These are phyloP conservation scores for Tragelaphus scriptus DNA, from an alignment of 2,113 vertebrate genomes.

Conservation along the genomic window DNA sequence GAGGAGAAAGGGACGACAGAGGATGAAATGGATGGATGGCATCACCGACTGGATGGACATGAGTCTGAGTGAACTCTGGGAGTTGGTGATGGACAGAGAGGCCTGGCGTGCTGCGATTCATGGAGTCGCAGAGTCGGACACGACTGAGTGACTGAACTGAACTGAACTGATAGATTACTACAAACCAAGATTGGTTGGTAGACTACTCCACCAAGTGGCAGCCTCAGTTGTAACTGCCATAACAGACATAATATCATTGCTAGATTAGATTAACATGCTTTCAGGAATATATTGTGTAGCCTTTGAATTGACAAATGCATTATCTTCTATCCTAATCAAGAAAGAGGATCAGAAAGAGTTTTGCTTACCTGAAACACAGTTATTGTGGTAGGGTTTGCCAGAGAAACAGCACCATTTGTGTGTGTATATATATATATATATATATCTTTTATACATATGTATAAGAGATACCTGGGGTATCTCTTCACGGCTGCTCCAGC, in stretches of 20 bases:
- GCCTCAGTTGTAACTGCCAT: neutral
- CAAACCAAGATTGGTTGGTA: neutral
- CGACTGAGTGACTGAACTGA: too few relatives aligned
- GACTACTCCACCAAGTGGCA: neutral
- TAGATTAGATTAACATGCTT: neutral
- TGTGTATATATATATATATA: neutral
- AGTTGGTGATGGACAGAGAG: too few relatives aligned
- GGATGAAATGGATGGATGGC: too few relatives aligned
- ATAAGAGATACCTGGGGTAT: too few relatives aligned
- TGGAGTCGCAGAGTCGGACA: too few relatives aligned
- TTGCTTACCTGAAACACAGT: neutral
- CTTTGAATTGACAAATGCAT: neutral
- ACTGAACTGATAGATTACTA: too few relatives aligned
- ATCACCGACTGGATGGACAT: accelerated
- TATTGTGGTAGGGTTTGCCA: neutral
- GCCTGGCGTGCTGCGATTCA: accelerated
- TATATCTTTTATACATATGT: neutral
- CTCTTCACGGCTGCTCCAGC: too few relatives aligned
- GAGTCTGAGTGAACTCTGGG: too few relatives aligned
- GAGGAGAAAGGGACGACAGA: too few relatives aligned
- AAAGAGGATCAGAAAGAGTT: neutral
- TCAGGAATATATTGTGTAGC: neutral
- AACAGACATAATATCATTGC: neutral
- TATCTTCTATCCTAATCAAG: neutral
- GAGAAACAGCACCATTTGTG: neutral